A percentile compares a stretch with the other conserved stretches of the same genome.
Conservation (phyloP, 2,797 vertebrate genomes). For the Takifugu ocellatus region DNA sequence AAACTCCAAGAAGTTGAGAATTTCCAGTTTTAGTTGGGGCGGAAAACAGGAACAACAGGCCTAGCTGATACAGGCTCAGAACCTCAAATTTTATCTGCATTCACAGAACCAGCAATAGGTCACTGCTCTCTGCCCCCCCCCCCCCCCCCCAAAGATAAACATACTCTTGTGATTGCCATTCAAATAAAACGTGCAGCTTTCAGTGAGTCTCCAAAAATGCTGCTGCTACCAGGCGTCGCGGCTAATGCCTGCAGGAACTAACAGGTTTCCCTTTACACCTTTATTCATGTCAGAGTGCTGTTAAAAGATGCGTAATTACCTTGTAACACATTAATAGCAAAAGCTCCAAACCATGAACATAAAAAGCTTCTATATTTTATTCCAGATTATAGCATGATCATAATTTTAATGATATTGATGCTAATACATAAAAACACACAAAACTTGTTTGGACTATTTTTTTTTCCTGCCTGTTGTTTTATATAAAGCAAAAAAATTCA, state of each 20-base stretch:
- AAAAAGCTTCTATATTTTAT: too few relatives aligned
- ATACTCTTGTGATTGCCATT: constrained; percentile 3
- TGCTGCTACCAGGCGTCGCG: constrained; percentile 1
- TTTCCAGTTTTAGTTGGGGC: constrained; percentile 38
- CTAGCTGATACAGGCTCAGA: constrained; percentile 22
- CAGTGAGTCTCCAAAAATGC: constrained; percentile 7
- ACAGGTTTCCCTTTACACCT: background rate
- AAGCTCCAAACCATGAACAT: too few relatives aligned
- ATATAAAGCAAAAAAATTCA: too few relatives aligned
- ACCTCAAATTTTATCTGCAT: constrained; percentile 30
- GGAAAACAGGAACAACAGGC: constrained; percentile 25
- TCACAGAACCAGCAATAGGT: constrained; percentile 18
- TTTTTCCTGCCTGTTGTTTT: too few relatives aligned
- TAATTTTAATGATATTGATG: too few relatives aligned
- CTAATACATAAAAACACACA: too few relatives aligned
- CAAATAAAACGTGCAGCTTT: background rate
- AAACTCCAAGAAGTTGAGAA: constrained; percentile 30
- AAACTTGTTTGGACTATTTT: too few relatives aligned
- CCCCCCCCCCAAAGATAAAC: constrained; percentile 2
- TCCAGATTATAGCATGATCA: too few relatives aligned
- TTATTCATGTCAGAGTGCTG: too few relatives aligned
- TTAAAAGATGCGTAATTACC: too few relatives aligned
- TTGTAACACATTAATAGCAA: too few relatives aligned
- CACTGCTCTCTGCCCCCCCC: constrained; percentile 8
- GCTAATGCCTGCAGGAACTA: constrained; percentile 3